Percentiles rank a stretch among this genome's conserved stretches.
phyloP scores from a whole-genome alignment of 2,888 invertebrate species.

The Harpalus rubripes region DNA sequence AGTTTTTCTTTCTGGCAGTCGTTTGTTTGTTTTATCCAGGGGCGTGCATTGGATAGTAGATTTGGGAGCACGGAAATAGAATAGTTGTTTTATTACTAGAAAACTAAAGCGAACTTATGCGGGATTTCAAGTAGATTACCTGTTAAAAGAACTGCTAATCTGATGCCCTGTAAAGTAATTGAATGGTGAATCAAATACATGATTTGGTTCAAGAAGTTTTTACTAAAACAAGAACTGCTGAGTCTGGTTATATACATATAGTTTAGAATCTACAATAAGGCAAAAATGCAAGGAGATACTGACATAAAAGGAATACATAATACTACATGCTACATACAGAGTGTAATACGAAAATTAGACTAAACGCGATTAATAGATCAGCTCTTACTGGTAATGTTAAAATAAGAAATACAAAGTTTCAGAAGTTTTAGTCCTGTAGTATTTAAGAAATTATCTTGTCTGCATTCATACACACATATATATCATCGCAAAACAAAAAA shows the following conservation, averaged over 20 bases:
- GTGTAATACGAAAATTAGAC: no score
- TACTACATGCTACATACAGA: no score
- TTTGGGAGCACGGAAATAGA: not conserved
- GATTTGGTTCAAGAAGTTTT: not conserved
- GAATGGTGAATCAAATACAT: not conserved
- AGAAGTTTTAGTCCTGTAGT: no score
- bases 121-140: not conserved
- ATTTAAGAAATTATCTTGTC: no score
- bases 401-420: no score
- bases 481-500: no score
- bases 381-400: no score
- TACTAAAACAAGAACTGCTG: not conserved
- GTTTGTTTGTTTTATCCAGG: slow-evolving; percentile 52
- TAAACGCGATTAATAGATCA: no score
- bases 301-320: no score
- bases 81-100: not conserved
- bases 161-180: not conserved
- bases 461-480: no score
- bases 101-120: not conserved
- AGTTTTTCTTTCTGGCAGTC: slow-evolving; percentile 52
- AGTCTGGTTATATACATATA: not conserved
- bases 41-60: not conserved
- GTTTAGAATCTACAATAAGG: no score
- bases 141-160: not conserved
- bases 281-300: no score